Percentiles rank a stretch among this genome's conserved stretches.
These are phyloP conservation scores for Cepphus grylle DNA, from an alignment of 2,113 vertebrate genomes.

Conservation along the genomic window DNA sequence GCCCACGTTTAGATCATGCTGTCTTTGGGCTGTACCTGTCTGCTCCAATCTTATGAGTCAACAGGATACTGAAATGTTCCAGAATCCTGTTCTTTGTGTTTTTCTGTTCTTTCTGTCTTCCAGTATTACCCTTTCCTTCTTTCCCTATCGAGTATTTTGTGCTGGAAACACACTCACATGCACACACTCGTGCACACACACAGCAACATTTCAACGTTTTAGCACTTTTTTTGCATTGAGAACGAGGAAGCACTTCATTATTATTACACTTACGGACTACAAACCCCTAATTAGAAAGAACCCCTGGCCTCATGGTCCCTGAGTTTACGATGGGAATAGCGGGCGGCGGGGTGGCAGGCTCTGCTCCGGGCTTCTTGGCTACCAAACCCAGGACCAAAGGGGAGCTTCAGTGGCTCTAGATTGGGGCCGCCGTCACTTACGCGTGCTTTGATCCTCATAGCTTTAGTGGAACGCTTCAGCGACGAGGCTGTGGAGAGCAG, in stretches of 20 bases:
- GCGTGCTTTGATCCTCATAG: fast-evolving
- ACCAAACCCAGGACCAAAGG: fast-evolving
- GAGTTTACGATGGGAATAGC: fast-evolving
- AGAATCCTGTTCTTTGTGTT: conserved; percentile 42
- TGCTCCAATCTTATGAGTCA: conserved; percentile 59
- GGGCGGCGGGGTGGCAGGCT: neutral
- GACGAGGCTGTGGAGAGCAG: neutral
- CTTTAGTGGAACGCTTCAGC: neutral
- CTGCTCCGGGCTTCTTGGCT: neutral
- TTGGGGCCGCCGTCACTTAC: fast-evolving
- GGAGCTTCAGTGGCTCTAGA: neutral
- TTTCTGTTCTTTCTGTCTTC: neutral
- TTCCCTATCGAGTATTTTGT: neutral
- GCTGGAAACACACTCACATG: neutral
- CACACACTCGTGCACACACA: fast-evolving
- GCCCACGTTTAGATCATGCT: conserved; percentile 45
- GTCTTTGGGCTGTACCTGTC: conserved; percentile 66
- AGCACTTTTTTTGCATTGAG: neutral
- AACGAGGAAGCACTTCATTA: fast-evolving
- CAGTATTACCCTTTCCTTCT: neutral
- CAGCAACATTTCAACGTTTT: fast-evolving
- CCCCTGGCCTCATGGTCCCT: fast-evolving
- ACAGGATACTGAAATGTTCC: conserved; percentile 59
- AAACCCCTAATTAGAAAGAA: neutral
- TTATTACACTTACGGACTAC: neutral